phyloP scores from a whole-genome alignment of 2,113 vertebrate species.

The human region DNA sequence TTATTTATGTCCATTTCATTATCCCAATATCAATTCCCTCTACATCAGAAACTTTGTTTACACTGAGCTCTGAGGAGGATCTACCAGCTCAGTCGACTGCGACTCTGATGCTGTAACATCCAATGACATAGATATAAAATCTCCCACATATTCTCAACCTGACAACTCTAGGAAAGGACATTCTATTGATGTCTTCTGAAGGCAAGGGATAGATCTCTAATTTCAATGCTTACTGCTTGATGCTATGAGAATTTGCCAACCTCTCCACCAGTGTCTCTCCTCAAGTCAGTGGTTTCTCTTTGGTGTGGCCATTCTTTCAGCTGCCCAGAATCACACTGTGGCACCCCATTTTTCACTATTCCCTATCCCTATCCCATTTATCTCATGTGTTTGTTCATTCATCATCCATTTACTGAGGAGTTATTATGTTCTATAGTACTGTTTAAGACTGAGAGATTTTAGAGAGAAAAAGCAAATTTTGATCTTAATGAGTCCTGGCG shows the following conservation, averaged over 20 bases:
- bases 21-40: neutral
- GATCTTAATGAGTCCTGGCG: neutral
- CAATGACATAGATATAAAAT: neutral
- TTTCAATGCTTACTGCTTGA: too few species aligned
- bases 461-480: neutral
- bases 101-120: neutral
- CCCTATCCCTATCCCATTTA: neutral
- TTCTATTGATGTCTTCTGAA: neutral
- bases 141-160: neutral
- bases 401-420: neutral
- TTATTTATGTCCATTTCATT: neutral
- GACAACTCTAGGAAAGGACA: neutral
- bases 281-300: neutral
- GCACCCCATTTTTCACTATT: neutral
- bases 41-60: neutral
- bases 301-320: accelerated
- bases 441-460: neutral
- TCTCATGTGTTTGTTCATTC: neutral
- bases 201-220: neutral
- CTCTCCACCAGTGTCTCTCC: neutral
- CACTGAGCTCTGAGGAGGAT: neutral
- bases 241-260: neutral
- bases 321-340: neutral
- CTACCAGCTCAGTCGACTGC: neutral
- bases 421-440: neutral